A percentile compares a stretch with the other conserved stretches of the same genome.
Evolutionary conservation across 2,888 invertebrate genomes (phyloP).

Genomic region (Meandrusa payeni): DNA sequence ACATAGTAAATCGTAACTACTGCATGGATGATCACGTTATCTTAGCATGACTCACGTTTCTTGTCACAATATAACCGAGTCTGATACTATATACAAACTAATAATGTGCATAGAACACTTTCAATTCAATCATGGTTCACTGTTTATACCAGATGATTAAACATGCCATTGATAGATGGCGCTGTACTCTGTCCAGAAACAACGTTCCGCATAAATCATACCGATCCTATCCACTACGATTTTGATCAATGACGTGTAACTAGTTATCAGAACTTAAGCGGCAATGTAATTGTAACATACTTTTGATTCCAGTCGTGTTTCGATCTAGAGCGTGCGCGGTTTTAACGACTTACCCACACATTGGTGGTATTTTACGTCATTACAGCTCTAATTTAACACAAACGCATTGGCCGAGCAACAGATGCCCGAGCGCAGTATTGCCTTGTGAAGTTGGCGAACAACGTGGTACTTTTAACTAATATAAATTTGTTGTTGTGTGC

Average conservation of each 20-base stretch:
- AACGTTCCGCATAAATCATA: too few relatives aligned
- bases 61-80: slow-evolving; percentile 3
- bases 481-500: background rate
- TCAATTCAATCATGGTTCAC: background rate
- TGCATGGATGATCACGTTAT: slow-evolving; percentile 3
- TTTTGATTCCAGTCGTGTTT: background rate
- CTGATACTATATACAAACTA: background rate
- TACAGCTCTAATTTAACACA: slow-evolving; percentile 11
- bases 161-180: slow-evolving; percentile 1
- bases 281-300: background rate
- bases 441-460: slow-evolving; percentile 2
- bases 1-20: background rate
- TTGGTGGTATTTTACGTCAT: background rate
- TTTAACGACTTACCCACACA: slow-evolving; percentile 11
- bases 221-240: background rate
- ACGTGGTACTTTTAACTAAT: slow-evolving; percentile 1
- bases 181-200: background rate
- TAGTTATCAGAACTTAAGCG: background rate
- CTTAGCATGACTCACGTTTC: slow-evolving; percentile 11
- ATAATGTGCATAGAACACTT: slow-evolving; percentile 1
- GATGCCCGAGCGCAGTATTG: slow-evolving; percentile 10
- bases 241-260: background rate
- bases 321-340: background rate
- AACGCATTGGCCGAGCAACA: slow-evolving; percentile 6
- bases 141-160: slow-evolving; percentile 8